phyloP scores from a whole-genome alignment of 2,888 invertebrate species.

The Homarus gammarus region DNA sequence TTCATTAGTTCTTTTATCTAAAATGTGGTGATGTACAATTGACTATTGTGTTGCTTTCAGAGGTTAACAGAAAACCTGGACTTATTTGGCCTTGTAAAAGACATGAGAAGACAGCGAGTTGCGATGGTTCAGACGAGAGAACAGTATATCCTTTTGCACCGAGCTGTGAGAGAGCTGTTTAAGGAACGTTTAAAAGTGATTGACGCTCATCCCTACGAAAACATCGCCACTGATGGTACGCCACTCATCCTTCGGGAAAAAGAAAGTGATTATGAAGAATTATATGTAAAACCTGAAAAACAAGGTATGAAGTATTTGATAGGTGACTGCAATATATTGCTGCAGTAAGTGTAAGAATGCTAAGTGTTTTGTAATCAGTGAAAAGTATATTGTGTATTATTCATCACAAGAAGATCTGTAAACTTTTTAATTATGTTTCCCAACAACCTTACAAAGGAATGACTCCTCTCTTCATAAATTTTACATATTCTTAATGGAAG shows the following conservation, averaged over 20 bases:
- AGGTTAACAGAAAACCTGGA: conserved; percentile 81
- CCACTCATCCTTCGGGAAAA: conserved; percentile 77
- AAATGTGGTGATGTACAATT: neutral
- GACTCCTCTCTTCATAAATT: too few species aligned
- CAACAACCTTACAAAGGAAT: too few species aligned
- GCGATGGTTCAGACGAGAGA: conserved; percentile 82
- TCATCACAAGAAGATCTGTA: too few species aligned
- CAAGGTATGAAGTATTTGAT: conserved; percentile 38
- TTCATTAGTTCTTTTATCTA: neutral
- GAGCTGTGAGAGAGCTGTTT: conserved; percentile 82
- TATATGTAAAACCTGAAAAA: conserved; percentile 65
- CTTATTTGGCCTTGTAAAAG: conserved; percentile 81
- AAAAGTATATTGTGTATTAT: too few species aligned
- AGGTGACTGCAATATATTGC: neutral
- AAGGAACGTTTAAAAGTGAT: conserved; percentile 81
- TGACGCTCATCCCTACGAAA: conserved; percentile 82
- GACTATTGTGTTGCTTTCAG: conserved; percentile 77
- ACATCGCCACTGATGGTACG: conserved; percentile 80
- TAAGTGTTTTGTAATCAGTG: too few species aligned
- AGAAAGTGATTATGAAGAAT: conserved; percentile 72
- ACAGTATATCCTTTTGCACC: conserved; percentile 82
- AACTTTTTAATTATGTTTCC: too few species aligned
- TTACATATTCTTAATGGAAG: too few species aligned
- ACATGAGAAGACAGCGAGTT: conserved; percentile 82
- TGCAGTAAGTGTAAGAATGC: too few species aligned